phyloP scores from a whole-genome alignment of 2,797 vertebrate genomes.

The Garrulus glandarius region DNA sequence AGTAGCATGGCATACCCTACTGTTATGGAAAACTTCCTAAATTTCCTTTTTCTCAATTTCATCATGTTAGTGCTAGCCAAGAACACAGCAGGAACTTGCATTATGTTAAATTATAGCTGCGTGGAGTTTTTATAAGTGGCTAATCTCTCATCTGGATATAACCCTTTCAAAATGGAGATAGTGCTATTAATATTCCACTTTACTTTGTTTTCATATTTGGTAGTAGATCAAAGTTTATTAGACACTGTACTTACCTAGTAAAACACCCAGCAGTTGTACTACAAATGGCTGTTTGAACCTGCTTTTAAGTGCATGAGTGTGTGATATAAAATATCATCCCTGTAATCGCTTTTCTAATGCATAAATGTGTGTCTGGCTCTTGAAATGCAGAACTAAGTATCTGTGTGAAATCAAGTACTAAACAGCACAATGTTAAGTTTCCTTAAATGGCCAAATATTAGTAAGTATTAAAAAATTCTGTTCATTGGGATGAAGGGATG shows the following conservation, averaged over 20 bases:
- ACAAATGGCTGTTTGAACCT: background rate
- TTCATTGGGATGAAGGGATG: background rate
- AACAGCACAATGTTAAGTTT: background rate
- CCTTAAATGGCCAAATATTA: background rate
- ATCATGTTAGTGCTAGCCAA: background rate
- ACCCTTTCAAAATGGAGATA: background rate
- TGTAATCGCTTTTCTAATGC: background rate
- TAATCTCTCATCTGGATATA: constrained; percentile 24
- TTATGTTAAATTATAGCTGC: background rate
- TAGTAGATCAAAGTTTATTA: constrained; percentile 32
- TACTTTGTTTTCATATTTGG: background rate
- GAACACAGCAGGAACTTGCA: background rate
- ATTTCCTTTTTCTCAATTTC: background rate
- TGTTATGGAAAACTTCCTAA: background rate
- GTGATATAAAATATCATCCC: background rate
- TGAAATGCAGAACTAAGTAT: background rate
- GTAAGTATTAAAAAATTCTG: background rate
- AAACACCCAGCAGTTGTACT: background rate
- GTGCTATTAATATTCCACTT: constrained; percentile 31
- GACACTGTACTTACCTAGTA: background rate
- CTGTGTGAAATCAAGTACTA: background rate
- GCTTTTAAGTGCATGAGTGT: background rate
- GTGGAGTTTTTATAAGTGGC: background rate
- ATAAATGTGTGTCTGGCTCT: background rate
- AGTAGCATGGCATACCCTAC: background rate